Evolutionary conservation across 1,140 invertebrate species (phyloP).

Genomic region (Camponotus vicinus): DNA sequence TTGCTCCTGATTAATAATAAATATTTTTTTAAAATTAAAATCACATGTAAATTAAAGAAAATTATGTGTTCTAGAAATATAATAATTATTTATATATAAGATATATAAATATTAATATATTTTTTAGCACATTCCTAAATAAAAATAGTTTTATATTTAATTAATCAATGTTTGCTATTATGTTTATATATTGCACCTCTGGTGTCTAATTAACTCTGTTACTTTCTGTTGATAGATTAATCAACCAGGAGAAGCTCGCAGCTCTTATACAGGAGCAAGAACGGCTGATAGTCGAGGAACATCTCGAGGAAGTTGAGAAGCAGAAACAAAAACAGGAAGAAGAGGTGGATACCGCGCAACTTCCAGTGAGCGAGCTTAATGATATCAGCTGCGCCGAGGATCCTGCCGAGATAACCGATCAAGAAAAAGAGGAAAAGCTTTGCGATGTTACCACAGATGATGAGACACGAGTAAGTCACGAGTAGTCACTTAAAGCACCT

Average conservation of each 20-base stretch:
- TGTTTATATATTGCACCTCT: background rate
- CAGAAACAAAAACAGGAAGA: slow-evolving; percentile 80
- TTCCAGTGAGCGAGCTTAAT: slow-evolving; percentile 49
- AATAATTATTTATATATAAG: background rate
- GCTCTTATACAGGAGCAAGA: slow-evolving; percentile 77
- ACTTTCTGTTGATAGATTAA: slow-evolving; percentile 5
- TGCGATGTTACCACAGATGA: slow-evolving; percentile 78
- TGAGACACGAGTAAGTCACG: slow-evolving; percentile 79
- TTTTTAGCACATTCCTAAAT: background rate
- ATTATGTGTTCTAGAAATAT: background rate
- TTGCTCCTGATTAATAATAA: background rate
- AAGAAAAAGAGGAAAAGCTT: slow-evolving; percentile 80
- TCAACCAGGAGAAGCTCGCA: slow-evolving; percentile 68
- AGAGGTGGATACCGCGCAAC: slow-evolving; percentile 54
- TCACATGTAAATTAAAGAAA: background rate
- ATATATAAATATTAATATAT: slow-evolving; percentile 3
- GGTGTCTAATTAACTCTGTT: background rate
- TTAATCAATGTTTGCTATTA: slow-evolving; percentile 11
- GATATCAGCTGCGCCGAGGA: slow-evolving; percentile 70
- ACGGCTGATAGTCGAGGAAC: slow-evolving; percentile 71
- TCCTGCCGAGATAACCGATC: slow-evolving; percentile 70
- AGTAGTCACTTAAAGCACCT: background rate
- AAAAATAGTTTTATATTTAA: slow-evolving; percentile 16
- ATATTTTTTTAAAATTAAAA: background rate
- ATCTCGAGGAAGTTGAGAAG: slow-evolving; percentile 74